These are phyloP conservation scores for Acomys russatus DNA, from an alignment of 2,797 vertebrate genomes.

Conservation along the genomic window DNA sequence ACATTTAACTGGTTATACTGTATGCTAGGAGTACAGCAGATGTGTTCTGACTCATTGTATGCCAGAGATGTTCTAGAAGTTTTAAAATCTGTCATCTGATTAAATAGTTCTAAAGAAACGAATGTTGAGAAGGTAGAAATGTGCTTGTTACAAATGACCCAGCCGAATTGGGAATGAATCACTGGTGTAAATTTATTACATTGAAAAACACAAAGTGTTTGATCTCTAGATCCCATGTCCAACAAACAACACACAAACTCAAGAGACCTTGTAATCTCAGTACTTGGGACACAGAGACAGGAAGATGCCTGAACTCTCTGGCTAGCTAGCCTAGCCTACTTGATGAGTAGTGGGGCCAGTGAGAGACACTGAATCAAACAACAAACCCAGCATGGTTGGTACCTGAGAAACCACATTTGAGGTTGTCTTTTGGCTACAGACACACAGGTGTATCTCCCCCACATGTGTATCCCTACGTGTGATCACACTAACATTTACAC, in stretches of 20 bases:
- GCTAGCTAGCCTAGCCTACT: not conserved
- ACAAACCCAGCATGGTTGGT: not conserved
- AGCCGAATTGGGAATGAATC: not conserved
- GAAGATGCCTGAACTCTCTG: not conserved
- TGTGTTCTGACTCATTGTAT: not conserved
- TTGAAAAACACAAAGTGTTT: not conserved
- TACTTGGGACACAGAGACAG: not conserved
- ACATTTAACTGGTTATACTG: not conserved
- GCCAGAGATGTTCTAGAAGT: not conserved
- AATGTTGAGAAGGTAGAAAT: not conserved
- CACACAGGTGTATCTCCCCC: not conserved
- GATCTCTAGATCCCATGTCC: not conserved
- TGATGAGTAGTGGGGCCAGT: not conserved
- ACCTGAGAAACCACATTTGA: not conserved
- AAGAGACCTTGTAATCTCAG: not conserved
- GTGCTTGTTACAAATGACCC: not conserved
- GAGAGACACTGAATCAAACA: not conserved
- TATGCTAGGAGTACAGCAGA: not conserved
- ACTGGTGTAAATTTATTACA: not conserved
- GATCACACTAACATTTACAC: not conserved
- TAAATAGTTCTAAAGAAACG: constrained; percentile 8
- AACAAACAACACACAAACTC: not conserved
- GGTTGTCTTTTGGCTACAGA: not conserved
- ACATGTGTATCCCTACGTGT: not conserved
- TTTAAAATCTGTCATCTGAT: not conserved